Percentiles rank a stretch among this genome's conserved stretches.
Conservation (phyloP, 2,888 invertebrate species). For the Automeris io region DNA sequence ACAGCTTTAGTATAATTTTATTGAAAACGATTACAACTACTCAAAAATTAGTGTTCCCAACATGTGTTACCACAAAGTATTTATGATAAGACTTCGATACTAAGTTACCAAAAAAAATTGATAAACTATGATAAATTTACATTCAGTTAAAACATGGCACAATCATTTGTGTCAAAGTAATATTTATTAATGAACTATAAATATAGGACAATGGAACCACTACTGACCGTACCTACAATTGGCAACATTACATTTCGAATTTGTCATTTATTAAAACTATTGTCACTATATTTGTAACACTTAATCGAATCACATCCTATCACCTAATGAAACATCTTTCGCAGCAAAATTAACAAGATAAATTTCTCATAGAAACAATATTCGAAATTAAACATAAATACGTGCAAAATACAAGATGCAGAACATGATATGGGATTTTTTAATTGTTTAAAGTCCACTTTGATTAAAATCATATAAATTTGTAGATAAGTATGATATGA, state of each 20-base stretch:
- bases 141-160: slow-evolving; percentile 48
- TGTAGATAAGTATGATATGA: no score
- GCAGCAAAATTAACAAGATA: slow-evolving; percentile 11
- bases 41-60: slow-evolving; percentile 21
- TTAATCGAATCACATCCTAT: slow-evolving; percentile 17
- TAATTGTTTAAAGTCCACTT: no score
- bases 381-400: no score
- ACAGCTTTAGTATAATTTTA: slow-evolving; percentile 23
- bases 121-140: slow-evolving; percentile 3
- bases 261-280: slow-evolving; percentile 26
- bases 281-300: slow-evolving; percentile 34
- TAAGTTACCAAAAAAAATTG: slow-evolving; percentile 6
- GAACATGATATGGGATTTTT: no score
- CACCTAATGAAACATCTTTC: slow-evolving; percentile 1
- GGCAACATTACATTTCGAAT: slow-evolving; percentile 35
- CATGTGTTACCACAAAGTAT: slow-evolving; percentile 22
- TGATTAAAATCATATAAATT: no score
- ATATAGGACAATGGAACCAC: slow-evolving; percentile 34
- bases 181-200: slow-evolving; percentile 19
- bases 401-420: no score
- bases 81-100: slow-evolving; percentile 12
- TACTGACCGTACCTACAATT: slow-evolving; percentile 52
- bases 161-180: slow-evolving; percentile 47
- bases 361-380: slow-evolving; percentile 4
- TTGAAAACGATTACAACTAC: slow-evolving; percentile 9